Percentiles rank a stretch among this genome's conserved stretches.
Conservation (phyloP, 2,888 invertebrate species). For the Spodoptera littoralis region DNA sequence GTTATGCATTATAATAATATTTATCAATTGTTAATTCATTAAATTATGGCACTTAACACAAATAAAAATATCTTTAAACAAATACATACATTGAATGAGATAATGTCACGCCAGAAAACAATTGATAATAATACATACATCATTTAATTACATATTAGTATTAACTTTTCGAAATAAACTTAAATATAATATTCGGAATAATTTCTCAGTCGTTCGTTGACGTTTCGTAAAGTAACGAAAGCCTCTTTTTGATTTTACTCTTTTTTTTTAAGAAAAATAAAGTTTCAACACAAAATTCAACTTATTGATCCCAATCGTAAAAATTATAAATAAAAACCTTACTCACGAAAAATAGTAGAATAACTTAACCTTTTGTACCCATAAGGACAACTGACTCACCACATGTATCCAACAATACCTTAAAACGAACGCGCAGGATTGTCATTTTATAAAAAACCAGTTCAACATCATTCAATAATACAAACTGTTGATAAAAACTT, state of each 20-base stretch:
- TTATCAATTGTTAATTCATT: conserved; percentile 88
- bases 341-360: conserved; percentile 73
- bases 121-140: conserved; percentile 55
- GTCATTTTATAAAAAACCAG: conserved; percentile 83
- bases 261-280: conserved; percentile 83
- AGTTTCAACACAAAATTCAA: conserved; percentile 80
- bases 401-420: conserved; percentile 70
- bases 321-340: conserved; percentile 81
- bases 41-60: conserved; percentile 89
- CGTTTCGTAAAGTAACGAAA: conserved; percentile 78
- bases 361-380: conserved; percentile 86
- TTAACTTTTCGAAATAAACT: conserved; percentile 73
- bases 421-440: conserved; percentile 85
- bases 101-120: conserved; percentile 76
- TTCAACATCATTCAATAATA: conserved; percentile 81
- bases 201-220: conserved; percentile 89
- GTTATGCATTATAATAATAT: conserved; percentile 87
- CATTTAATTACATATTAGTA: conserved; percentile 44
- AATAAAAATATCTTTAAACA: conserved; percentile 79
- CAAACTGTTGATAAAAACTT: conserved; percentile 87
- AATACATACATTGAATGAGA: conserved; percentile 78
- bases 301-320: conserved; percentile 86
- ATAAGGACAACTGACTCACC: conserved; percentile 84
- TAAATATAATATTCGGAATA: conserved; percentile 75
- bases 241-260: conserved; percentile 75